phyloP scores from a whole-genome alignment of 2,888 invertebrate species.

The Napeogenes sylphis region DNA sequence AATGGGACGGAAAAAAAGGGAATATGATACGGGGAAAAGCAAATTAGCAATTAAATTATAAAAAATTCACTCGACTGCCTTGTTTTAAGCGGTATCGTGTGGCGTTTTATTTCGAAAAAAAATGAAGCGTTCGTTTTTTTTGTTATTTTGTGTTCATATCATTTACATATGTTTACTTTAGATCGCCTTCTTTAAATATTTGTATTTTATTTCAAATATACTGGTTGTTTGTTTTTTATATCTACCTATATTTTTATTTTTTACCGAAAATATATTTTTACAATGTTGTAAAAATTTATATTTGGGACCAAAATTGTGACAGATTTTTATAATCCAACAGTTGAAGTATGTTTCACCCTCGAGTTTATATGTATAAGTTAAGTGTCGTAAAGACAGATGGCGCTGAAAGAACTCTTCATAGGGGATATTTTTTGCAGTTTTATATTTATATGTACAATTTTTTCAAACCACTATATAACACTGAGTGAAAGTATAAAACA shows the following conservation, averaged over 20 bases:
- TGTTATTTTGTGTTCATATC: not conserved
- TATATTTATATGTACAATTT: too few relatives aligned
- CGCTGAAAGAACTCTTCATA: conserved; percentile 20
- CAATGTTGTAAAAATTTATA: conserved; percentile 1
- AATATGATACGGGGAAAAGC: conserved; percentile 48
- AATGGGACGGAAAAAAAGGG: conserved; percentile 50
- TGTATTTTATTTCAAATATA: too few relatives aligned
- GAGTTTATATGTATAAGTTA: conserved; percentile 15
- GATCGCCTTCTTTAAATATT: too few relatives aligned
- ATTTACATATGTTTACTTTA: not conserved
- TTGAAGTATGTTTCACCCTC: conserved; percentile 13
- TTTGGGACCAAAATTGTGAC: conserved; percentile 7
- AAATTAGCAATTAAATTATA: conserved; percentile 73
- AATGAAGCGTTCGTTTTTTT: conserved; percentile 15
- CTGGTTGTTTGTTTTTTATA: too few relatives aligned
- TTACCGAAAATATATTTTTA: too few relatives aligned
- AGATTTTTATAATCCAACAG: conserved; percentile 19
- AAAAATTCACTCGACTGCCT: conserved; percentile 57
- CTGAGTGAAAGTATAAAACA: too few relatives aligned
- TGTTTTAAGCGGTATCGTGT: conserved; percentile 55
- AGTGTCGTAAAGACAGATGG: conserved; percentile 27
- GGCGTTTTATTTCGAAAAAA: conserved; percentile 49
- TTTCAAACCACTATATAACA: too few relatives aligned
- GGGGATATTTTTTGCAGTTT: not conserved
- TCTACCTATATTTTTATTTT: too few relatives aligned